These are phyloP conservation scores for Ectemnius cavifrons DNA, from an alignment of 2,888 invertebrate species.

Conservation along the genomic window DNA sequence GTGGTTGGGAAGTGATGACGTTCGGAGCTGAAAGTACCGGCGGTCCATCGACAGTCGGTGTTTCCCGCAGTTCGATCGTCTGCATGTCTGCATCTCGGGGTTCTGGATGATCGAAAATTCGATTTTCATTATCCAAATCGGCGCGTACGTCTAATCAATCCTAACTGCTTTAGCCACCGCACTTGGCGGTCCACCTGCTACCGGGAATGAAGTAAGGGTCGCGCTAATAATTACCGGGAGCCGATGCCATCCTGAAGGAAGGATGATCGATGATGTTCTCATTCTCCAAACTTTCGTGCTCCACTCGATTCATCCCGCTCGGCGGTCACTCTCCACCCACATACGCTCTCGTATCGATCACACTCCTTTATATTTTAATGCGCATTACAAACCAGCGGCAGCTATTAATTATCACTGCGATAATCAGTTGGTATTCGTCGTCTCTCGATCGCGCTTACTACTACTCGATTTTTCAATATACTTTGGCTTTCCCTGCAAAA, in stretches of 20 bases:
- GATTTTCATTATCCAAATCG: not conserved
- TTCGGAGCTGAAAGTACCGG: slow-evolving; percentile 41
- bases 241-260: not conserved
- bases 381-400: too few species aligned
- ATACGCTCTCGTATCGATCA: too few species aligned
- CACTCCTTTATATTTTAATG: too few species aligned
- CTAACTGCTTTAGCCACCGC: too few species aligned
- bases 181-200: too few species aligned
- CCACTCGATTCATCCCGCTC: slow-evolving; percentile 3
- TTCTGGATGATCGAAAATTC: slow-evolving; percentile 23
- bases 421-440: too few species aligned
- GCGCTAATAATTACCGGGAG: not conserved
- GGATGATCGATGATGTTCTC: slow-evolving; percentile 3
- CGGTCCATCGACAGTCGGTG: slow-evolving; percentile 14
- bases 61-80: slow-evolving; percentile 41
- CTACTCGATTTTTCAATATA: too few species aligned
- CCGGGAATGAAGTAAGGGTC: not conserved
- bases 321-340: not conserved
- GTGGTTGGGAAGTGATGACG: slow-evolving; percentile 63
- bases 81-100: not conserved
- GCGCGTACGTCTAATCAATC: too few species aligned
- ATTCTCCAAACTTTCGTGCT: not conserved
- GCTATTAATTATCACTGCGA: too few species aligned
- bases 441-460: too few species aligned
- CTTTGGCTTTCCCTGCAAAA: too few species aligned